A percentile compares a stretch with the other conserved stretches of the same genome.
phyloP scores from a whole-genome alignment of 2,797 vertebrate species.

The Propithecus deckenii region DNA sequence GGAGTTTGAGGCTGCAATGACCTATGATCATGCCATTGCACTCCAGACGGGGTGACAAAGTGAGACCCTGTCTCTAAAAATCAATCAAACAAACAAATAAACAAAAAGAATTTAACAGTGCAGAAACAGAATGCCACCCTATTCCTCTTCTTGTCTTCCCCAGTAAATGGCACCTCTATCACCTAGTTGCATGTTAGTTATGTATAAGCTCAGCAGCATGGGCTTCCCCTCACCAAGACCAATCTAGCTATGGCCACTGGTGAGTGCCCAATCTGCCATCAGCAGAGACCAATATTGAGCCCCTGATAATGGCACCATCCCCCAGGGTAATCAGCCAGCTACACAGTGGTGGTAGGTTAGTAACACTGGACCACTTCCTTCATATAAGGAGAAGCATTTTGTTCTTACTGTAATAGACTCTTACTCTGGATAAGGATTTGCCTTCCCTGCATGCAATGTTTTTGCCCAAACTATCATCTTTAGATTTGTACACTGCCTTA shows the following conservation, averaged over 20 bases:
- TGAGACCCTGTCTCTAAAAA: background rate
- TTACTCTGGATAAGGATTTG: background rate
- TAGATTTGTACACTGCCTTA: background rate
- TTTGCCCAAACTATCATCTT: background rate
- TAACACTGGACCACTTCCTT: background rate
- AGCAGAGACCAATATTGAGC: background rate
- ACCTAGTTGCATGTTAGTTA: background rate
- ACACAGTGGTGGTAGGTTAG: background rate
- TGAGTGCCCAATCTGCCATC: background rate
- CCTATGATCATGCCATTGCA: background rate
- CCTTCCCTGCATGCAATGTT: background rate
- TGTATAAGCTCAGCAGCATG: background rate
- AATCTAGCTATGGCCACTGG: background rate
- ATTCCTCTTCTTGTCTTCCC: background rate
- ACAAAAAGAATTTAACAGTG: background rate
- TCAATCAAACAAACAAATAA: background rate
- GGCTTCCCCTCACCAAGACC: background rate
- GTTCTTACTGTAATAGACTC: background rate
- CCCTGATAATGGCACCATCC: background rate
- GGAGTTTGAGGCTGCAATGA: background rate
- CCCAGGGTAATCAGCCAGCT: background rate
- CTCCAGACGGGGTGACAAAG: background rate
- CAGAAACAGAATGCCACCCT: constrained; percentile 4
- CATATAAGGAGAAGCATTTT: background rate
- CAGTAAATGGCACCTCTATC: background rate